Evolutionary conservation across 2,113 vertebrate species (phyloP).

Genomic region (Neogobius melanostomus): DNA sequence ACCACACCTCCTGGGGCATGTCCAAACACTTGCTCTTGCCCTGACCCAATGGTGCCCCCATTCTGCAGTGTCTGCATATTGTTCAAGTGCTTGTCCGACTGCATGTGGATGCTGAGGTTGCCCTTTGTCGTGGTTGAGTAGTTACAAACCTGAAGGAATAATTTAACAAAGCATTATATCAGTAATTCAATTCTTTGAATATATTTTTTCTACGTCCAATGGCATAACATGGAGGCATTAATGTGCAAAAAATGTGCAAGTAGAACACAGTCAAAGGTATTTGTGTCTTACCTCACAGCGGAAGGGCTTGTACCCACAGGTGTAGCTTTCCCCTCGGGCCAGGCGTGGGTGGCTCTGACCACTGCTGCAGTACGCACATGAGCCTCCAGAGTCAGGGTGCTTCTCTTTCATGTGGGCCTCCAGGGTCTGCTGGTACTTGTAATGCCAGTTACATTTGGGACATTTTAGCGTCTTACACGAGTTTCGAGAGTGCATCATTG

Average conservation of each 20-base stretch:
- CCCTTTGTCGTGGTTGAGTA: conserved; percentile 99
- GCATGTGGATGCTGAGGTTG: conserved; percentile 99
- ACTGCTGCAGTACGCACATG: conserved; percentile 91
- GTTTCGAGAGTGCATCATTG: conserved; percentile 99
- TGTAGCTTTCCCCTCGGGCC: conserved; percentile 98
- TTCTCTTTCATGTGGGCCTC: conserved; percentile 99
- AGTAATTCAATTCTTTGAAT: neutral
- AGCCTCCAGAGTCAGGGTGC: conserved; percentile 94
- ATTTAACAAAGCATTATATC: neutral
- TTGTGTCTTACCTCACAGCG: conserved; percentile 83
- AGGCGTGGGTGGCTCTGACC: conserved; percentile 96
- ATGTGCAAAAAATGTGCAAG: neutral
- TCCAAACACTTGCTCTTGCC: conserved; percentile 90
- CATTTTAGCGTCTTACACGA: conserved; percentile 99
- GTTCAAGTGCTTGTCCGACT: conserved; percentile 99
- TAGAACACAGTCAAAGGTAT: neutral
- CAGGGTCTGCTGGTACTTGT: conserved; percentile 99
- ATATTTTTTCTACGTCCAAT: no score
- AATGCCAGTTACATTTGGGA: conserved; percentile 99
- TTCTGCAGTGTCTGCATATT: conserved; percentile 99
- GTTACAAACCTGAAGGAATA: conserved; percentile 87
- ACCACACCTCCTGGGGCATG: conserved; percentile 85
- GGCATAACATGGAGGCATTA: neutral
- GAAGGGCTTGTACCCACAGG: conserved; percentile 98
- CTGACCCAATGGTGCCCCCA: conserved; percentile 79